A percentile compares a stretch with the other conserved stretches of the same genome.
phyloP scores from a whole-genome alignment of 2,888 invertebrate species.

The Erpobdella octoculata region DNA sequence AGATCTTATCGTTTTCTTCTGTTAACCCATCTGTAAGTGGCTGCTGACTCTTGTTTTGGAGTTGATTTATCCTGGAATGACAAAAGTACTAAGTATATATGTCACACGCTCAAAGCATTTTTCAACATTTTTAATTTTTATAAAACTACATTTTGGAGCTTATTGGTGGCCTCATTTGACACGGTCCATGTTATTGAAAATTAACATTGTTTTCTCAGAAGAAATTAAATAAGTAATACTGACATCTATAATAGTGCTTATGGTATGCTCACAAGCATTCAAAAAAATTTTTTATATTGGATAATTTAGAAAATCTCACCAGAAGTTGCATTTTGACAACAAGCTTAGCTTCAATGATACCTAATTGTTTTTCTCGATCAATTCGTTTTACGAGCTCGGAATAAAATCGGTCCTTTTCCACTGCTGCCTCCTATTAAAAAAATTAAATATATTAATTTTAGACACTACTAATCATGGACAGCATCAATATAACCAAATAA shows the following conservation, averaged over 20 bases:
- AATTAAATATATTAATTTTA: neutral
- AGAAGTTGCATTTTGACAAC: conserved; percentile 45
- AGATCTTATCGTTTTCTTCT: conserved; percentile 47
- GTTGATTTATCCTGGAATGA: conserved; percentile 46
- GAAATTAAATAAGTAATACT: too few species aligned
- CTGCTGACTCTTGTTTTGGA: conserved; percentile 43
- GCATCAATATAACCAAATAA: neutral
- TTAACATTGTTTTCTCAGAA: too few species aligned
- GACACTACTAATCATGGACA: neutral
- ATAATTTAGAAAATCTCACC: conserved; percentile 40
- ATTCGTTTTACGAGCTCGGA: conserved; percentile 46
- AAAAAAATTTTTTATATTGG: too few species aligned
- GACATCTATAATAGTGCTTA: too few species aligned
- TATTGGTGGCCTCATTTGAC: too few species aligned
- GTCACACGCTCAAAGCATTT: too few species aligned
- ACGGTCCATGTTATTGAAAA: too few species aligned
- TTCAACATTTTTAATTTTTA: too few species aligned
- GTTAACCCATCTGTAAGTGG: conserved; percentile 47
- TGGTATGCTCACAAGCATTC: too few species aligned
- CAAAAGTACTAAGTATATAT: too few species aligned
- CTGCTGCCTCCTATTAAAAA: conserved; percentile 40
- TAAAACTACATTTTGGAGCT: too few species aligned
- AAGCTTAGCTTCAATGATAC: conserved; percentile 47
- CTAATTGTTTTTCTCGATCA: conserved; percentile 47
- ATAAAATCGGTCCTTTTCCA: conserved; percentile 43